A percentile compares a stretch with the other conserved stretches of the same genome.
Evolutionary conservation across 2,113 vertebrate species (phyloP).

Genomic region (Aphyosemion australe): DNA sequence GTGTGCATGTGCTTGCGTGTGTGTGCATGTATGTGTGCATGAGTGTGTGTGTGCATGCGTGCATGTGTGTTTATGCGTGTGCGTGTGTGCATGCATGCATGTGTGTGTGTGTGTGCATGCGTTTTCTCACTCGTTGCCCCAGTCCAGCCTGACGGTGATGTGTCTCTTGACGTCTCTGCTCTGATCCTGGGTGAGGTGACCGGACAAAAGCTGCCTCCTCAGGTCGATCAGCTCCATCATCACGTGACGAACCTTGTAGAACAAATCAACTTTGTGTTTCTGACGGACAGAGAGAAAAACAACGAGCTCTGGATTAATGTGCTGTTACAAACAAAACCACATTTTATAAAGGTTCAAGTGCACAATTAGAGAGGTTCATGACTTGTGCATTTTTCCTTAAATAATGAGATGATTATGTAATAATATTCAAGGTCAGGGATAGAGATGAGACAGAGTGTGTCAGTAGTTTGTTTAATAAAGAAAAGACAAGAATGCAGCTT

Average conservation of each 20-base stretch:
- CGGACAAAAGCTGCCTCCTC: slow-evolving; percentile 91
- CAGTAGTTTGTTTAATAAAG: background rate
- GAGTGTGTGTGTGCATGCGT: too few relatives aligned
- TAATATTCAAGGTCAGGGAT: too few relatives aligned
- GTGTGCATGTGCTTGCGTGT: too few relatives aligned
- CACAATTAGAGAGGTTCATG: too few relatives aligned
- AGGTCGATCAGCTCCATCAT: slow-evolving; percentile 98
- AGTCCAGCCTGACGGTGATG: slow-evolving; percentile 94
- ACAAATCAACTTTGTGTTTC: slow-evolving; percentile 98
- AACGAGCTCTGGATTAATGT: background rate
- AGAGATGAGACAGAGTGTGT: too few relatives aligned
- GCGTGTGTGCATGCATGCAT: background rate
- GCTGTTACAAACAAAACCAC: background rate
- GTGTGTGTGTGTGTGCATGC: background rate
- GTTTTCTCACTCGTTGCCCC: slow-evolving; percentile 96
- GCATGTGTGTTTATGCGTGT: too few relatives aligned
- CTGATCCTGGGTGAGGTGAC: slow-evolving; percentile 96
- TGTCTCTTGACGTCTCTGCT: slow-evolving; percentile 94
- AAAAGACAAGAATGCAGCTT: background rate
- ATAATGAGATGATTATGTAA: too few relatives aligned
- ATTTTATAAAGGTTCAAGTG: too few relatives aligned
- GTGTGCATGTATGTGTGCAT: too few relatives aligned
- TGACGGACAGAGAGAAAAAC: slow-evolving; percentile 51
- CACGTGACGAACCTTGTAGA: slow-evolving; percentile 98
- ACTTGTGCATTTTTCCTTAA: too few relatives aligned